Conservation (phyloP, 1,140 invertebrate species). For the Phthorimaea operculella region DNA sequence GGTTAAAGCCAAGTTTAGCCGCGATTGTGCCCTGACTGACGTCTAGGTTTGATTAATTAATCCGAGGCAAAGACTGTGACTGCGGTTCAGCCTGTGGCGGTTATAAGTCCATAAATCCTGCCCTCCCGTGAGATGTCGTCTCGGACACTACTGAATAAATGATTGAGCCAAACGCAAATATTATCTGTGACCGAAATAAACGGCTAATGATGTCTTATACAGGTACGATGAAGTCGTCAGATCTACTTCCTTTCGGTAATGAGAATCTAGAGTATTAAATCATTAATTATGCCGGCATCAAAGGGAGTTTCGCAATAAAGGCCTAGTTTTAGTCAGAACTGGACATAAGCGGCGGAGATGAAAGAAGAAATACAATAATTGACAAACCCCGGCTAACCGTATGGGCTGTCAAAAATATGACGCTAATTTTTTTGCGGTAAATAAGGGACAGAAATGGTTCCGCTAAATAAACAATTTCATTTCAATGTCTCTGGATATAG, state of each 20-base stretch:
- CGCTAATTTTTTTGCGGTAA: neutral
- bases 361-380: too few species aligned
- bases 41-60: conserved; percentile 65
- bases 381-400: too few species aligned
- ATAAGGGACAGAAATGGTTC: conserved; percentile 38
- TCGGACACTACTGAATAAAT: conserved; percentile 53
- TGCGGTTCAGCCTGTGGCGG: conserved; percentile 20
- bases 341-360: too few species aligned
- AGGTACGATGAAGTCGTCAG: conserved; percentile 59
- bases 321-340: neutral
- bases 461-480: conserved; percentile 55
- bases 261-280: neutral
- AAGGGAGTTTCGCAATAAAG: neutral
- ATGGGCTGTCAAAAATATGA: too few species aligned
- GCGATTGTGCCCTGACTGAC: conserved; percentile 58
- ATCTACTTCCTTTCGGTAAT: neutral
- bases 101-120: conserved; percentile 61
- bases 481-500: conserved; percentile 16
- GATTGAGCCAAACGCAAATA: conserved; percentile 57
- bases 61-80: conserved; percentile 18
- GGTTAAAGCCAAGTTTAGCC: conserved; percentile 40
- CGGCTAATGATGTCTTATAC: conserved; percentile 60
- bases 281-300: neutral
- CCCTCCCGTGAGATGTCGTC: conserved; percentile 64
- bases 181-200: conserved; percentile 59